These are phyloP conservation scores for Drosophila kohkoa DNA, from an alignment of 1,140 invertebrate genomes.

Conservation along the genomic window DNA sequence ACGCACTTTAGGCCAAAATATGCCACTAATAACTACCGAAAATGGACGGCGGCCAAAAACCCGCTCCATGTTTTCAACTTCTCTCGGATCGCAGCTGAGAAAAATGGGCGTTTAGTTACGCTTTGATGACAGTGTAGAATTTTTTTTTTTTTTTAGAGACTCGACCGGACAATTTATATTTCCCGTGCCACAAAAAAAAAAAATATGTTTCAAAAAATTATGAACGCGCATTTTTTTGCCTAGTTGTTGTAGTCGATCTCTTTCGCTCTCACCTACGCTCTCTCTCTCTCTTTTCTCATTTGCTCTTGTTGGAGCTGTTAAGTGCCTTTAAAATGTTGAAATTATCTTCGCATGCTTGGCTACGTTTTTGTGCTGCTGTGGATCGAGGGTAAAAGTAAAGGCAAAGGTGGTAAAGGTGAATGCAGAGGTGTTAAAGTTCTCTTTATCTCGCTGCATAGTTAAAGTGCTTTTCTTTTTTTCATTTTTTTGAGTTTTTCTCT, in stretches of 20 bases:
- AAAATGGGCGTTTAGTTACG: slow-evolving; percentile 84
- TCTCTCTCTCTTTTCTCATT: slow-evolving; percentile 37
- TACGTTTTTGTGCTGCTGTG: slow-evolving; percentile 23
- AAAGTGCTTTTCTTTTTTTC: slow-evolving; percentile 35
- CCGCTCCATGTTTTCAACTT: slow-evolving; percentile 40
- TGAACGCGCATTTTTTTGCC: slow-evolving; percentile 32
- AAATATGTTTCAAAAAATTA: slow-evolving; percentile 47
- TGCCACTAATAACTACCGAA: slow-evolving; percentile 83
- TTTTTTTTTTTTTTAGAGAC: slow-evolving; percentile 13
- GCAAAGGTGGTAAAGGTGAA: slow-evolving; percentile 8
- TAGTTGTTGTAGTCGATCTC: slow-evolving; percentile 1
- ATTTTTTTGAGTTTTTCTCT: neutral
- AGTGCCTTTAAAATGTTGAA: slow-evolving; percentile 77
- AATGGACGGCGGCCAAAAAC: slow-evolving; percentile 54
- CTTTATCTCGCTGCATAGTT: slow-evolving; percentile 56
- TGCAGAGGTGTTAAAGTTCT: slow-evolving; percentile 76
- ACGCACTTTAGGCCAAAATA: slow-evolving; percentile 83
- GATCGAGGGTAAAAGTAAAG: slow-evolving; percentile 27
- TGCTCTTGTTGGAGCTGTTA: slow-evolving; percentile 46
- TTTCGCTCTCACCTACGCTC: neutral
- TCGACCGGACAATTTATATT: slow-evolving; percentile 74
- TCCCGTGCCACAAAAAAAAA: slow-evolving; percentile 61
- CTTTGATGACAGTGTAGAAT: slow-evolving; percentile 84
- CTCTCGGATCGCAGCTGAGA: slow-evolving; percentile 61
- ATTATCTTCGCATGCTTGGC: slow-evolving; percentile 69